Percentiles rank a stretch among this genome's conserved stretches.
Conservation (phyloP, 53 echinoderm and acorn worm genomes). For the Mesocentrotus franciscanus region DNA sequence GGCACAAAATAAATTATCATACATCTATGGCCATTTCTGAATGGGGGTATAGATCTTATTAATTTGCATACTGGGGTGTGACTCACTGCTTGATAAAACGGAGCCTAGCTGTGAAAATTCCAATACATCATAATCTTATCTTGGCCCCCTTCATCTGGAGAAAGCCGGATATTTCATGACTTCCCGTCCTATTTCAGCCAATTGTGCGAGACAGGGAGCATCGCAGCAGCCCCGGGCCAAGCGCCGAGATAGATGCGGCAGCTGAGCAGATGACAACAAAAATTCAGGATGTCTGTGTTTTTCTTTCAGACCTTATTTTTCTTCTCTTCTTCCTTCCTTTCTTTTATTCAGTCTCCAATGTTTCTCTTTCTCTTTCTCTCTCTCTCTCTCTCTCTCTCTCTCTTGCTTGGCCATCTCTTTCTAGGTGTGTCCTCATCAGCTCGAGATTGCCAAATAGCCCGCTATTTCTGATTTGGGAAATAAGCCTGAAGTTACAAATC, state of each 20-base stretch:
- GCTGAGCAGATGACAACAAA: slow-evolving; percentile 58
- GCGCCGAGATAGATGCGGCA: slow-evolving; percentile 31
- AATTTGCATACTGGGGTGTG: slow-evolving; percentile 24
- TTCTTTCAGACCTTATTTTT: slow-evolving; percentile 18
- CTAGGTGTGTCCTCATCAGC: background rate
- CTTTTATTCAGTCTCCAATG: background rate
- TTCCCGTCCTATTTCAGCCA: slow-evolving; percentile 55
- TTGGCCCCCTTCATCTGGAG: slow-evolving; percentile 27
- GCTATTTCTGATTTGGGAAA: too few relatives aligned
- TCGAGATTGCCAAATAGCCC: too few relatives aligned
- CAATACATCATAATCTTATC: background rate
- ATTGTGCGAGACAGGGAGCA: slow-evolving; percentile 18
- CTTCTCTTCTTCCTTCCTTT: slow-evolving; percentile 1
- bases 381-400: background rate
- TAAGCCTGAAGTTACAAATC: too few relatives aligned
- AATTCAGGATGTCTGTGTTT: slow-evolving; percentile 58
- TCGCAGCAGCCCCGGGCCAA: slow-evolving; percentile 2
- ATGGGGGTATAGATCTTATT: background rate
- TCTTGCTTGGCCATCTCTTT: background rate
- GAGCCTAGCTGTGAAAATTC: slow-evolving; percentile 15
- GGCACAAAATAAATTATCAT: background rate
- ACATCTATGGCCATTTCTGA: background rate
- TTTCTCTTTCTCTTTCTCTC: background rate
- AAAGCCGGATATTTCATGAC: slow-evolving; percentile 60
- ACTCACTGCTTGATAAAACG: slow-evolving; percentile 12